A percentile compares a stretch with the other conserved stretches of the same genome.
Evolutionary conservation across 2,797 vertebrate genomes (phyloP).

Genomic region (Astyanax mexicanus): DNA sequence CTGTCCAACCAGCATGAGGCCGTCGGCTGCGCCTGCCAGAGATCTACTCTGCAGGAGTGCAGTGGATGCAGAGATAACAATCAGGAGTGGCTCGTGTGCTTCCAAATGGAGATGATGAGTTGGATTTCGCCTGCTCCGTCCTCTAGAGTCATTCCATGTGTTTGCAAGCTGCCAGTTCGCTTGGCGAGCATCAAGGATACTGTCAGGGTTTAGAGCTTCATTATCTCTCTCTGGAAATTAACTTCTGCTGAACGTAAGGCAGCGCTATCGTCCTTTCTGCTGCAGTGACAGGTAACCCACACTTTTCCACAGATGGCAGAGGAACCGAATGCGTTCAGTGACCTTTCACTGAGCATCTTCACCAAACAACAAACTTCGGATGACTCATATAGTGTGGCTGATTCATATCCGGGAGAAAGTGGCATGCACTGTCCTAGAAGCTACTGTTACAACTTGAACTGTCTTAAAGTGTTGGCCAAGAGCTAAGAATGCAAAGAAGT

Average conservation of each 20-base stretch:
- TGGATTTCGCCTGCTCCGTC: slow-evolving; percentile 14
- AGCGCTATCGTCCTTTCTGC: neutral
- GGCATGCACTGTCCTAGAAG: neutral
- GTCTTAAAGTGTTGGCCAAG: neutral
- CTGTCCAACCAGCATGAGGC: slow-evolving; percentile 52
- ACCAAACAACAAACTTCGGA: slow-evolving; percentile 4
- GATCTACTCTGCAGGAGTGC: slow-evolving; percentile 40
- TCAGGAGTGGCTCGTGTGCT: slow-evolving; percentile 31
- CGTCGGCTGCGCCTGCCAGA: slow-evolving; percentile 27
- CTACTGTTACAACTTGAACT: neutral
- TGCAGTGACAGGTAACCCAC: neutral
- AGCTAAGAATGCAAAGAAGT: neutral
- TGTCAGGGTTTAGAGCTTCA: slow-evolving; percentile 25
- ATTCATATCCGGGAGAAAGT: slow-evolving; percentile 2
- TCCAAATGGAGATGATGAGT: slow-evolving; percentile 12
- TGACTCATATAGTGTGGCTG: slow-evolving; percentile 12
- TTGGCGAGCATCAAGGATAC: slow-evolving; percentile 13
- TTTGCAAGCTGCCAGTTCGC: slow-evolving; percentile 6
- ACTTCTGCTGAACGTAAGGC: neutral
- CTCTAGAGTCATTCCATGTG: slow-evolving; percentile 12
- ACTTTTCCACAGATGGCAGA: slow-evolving; percentile 6
- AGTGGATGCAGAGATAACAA: slow-evolving; percentile 54
- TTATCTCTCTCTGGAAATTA: slow-evolving; percentile 8
- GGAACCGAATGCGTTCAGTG: neutral
- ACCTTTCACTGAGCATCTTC: neutral